These are phyloP conservation scores for Sitobion miscanthi DNA, from an alignment of 1,140 invertebrate genomes.

Conservation along the genomic window DNA sequence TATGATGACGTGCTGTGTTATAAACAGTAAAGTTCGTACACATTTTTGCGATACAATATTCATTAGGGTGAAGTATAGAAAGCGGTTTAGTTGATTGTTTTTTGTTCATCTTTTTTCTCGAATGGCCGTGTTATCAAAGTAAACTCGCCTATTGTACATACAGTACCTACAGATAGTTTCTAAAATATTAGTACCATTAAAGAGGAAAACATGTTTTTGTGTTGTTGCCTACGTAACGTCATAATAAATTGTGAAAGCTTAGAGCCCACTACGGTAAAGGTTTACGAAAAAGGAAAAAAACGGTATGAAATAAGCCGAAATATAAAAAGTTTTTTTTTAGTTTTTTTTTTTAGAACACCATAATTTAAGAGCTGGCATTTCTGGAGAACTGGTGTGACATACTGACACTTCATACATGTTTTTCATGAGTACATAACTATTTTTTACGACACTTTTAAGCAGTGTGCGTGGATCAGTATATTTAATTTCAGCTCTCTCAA, in stretches of 20 bases:
- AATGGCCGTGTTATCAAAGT: not conserved
- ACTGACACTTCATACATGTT: not conserved
- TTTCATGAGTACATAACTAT: not conserved
- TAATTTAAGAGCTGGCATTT: constrained; percentile 12
- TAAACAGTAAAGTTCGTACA: not conserved
- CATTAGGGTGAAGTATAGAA: constrained; percentile 5
- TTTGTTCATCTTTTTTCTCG: not conserved
- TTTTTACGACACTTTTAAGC: not conserved
- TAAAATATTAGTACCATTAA: constrained; percentile 34
- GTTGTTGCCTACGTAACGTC: not conserved
- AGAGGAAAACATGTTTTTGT: constrained; percentile 33
- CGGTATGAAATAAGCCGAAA: not conserved
- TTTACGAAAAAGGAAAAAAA: not conserved
- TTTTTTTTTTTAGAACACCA: not conserved
- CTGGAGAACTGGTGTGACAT: not conserved
- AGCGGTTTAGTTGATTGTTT: not conserved
- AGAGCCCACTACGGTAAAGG: not conserved
- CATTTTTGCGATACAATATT: not conserved
- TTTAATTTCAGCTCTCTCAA: not conserved
- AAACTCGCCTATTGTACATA: not conserved
- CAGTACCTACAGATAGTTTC: not conserved
- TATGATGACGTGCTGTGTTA: not conserved
- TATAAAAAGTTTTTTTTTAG: not conserved
- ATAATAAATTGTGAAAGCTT: constrained; percentile 52
- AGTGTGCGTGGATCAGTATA: not conserved